Evolutionary conservation across 2,888 invertebrate species (phyloP), one percentile per base, ranked within the genome.

Genomic region (Priocnemis perturbator): DNA sequence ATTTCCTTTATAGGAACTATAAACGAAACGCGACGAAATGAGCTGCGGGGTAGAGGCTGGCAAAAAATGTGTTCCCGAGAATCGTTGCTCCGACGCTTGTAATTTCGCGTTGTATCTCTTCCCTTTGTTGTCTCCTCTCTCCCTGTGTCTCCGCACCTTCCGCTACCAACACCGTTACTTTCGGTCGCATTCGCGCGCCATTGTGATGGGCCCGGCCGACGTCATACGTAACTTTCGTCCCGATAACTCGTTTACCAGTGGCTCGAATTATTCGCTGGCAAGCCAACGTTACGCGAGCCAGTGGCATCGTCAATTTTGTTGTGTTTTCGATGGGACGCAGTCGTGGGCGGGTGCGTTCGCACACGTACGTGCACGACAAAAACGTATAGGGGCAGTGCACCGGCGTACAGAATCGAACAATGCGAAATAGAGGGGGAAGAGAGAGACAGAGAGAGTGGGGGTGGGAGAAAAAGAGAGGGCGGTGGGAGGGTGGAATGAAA

Each of bases 171-270:
- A 7, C 50, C 11, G 7, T 50, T 50, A 50, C 50, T 50, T 2
- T 50, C 9, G 21, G n/a, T 44, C 37, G 37, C 44, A 20, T 44
- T 58, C 15, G 17, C 37, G 19, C 37, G 37, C 45, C 45, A 58
- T 58, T 23, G 59, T 68, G 69, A 66, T 63, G 71, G 64, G 69
- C 60, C 37, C 69, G 20, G 30, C 55, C 69, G 69, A 45, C 68
- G 63, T 67, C 74, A 74, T 76, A 74, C 70, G 79, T 74, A 72
- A 79, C 71, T 69, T 78, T 78, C 69, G 76, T 74, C 59, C 69
- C 77, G 72, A 76, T 71, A 78, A 79, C 72, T 69, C 77, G 78
- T 78, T 78, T 76, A 72, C 69, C 67, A 70, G 66, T 68, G 55
- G 62, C 67, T 57, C 61, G 63, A 70, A 74, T 79, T 79, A 78